Percentiles rank a stretch among this genome's conserved stretches.
Evolutionary conservation across 2,797 vertebrate genomes (phyloP).

Genomic region (Streptopelia turtur): DNA sequence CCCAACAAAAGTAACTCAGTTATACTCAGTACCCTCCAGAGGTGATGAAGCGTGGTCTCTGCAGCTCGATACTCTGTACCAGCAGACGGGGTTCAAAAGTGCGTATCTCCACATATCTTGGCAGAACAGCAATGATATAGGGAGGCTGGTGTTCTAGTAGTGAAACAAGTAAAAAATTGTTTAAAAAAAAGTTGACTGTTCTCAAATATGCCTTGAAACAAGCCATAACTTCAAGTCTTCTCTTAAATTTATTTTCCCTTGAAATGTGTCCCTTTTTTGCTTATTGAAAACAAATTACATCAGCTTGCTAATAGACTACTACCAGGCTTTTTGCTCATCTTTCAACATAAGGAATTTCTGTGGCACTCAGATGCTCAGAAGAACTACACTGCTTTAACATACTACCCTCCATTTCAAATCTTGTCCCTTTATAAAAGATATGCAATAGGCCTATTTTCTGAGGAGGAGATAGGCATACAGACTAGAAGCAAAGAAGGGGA

Average conservation of each 20-base stretch:
- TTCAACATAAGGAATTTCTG: neutral
- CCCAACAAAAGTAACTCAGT: neutral
- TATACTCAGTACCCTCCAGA: constrained; percentile 86
- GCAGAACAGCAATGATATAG: constrained; percentile 96
- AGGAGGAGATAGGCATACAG: neutral
- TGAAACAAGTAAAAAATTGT: neutral
- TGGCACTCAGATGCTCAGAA: neutral
- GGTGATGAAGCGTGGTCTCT: constrained; percentile 95
- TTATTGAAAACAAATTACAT: neutral
- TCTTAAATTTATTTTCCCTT: neutral
- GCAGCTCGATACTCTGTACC: constrained; percentile 97
- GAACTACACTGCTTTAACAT: neutral
- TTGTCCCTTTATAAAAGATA: neutral
- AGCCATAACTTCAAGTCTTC: neutral
- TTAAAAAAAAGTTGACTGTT: neutral
- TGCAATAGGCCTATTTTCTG: neutral
- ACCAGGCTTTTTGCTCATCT: neutral
- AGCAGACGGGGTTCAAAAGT: constrained; percentile 94
- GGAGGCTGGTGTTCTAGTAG: constrained; percentile 93
- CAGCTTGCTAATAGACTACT: neutral
- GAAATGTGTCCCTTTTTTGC: neutral
- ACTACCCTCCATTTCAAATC: neutral
- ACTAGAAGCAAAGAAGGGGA: neutral
- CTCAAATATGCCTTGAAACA: neutral
- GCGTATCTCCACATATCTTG: constrained; percentile 95